Evolutionary conservation across 2,797 vertebrate species (phyloP).

Genomic region (Fistularia commersonii): DNA sequence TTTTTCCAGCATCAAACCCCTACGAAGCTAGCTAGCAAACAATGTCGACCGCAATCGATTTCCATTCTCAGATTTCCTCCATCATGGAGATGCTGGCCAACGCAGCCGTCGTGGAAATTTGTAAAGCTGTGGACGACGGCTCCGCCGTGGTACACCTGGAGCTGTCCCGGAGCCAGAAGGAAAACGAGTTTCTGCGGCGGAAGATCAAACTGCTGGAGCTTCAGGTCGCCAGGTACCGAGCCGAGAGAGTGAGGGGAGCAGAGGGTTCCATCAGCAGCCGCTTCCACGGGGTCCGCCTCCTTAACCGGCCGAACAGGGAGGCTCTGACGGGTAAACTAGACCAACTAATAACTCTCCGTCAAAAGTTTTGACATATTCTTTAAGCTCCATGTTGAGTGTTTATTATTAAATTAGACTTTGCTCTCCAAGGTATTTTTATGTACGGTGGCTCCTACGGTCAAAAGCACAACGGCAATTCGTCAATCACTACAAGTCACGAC

Average conservation of each 20-base stretch:
- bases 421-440: no score
- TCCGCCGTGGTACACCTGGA: constrained; percentile 66
- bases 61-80: constrained; percentile 74
- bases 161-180: constrained; percentile 68
- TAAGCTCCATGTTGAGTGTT: no score
- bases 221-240: constrained; percentile 43
- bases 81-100: constrained; percentile 77
- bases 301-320: constrained; percentile 31
- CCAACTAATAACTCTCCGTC: no score
- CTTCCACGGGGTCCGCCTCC: constrained; percentile 41
- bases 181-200: constrained; percentile 65
- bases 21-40: not conserved
- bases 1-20: accelerated
- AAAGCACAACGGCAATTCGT: no score
- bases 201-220: constrained; percentile 60
- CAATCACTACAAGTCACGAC: no score
- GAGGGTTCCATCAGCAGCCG: constrained; percentile 35
- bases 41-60: constrained; percentile 45
- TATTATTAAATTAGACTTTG: no score
- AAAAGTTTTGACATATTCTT: no score
- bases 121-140: constrained; percentile 74
- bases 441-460: no score
- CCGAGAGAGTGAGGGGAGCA: constrained; percentile 37
- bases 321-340: constrained; percentile 25
- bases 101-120: constrained; percentile 74